Percentiles rank a stretch among this genome's conserved stretches.
Evolutionary conservation across 2,888 invertebrate genomes (phyloP).

Genomic region (Dolichomitus sp.): DNA sequence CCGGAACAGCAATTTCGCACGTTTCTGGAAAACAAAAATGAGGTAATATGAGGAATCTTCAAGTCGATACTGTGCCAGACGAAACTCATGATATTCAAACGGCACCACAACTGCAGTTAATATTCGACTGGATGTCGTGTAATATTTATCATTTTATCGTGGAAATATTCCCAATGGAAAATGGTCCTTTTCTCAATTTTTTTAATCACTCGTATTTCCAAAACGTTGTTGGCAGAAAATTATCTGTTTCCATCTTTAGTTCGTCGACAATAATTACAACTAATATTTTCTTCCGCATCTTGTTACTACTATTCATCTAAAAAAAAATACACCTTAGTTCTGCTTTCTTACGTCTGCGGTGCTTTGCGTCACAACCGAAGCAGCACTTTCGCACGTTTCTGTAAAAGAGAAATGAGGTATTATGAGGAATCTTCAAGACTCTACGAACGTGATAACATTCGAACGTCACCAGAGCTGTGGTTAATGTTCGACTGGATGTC

Average conservation of each 20-base stretch:
- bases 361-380: too few relatives aligned
- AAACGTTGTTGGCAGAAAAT: too few relatives aligned
- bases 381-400: too few relatives aligned
- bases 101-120: not conserved
- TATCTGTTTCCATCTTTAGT: too few relatives aligned
- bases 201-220: too few relatives aligned
- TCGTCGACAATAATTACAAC: too few relatives aligned
- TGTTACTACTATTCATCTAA: too few relatives aligned
- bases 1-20: constrained; percentile 40
- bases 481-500: not conserved
- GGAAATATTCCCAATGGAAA: constrained; percentile 23
- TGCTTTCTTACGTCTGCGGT: too few relatives aligned
- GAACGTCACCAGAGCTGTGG: not conserved
- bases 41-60: constrained; percentile 2
- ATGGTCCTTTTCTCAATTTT: constrained; percentile 13
- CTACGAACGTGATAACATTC: not conserved
- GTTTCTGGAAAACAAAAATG: constrained; percentile 17
- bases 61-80: not conserved
- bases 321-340: too few relatives aligned
- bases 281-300: too few relatives aligned
- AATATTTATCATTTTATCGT: constrained; percentile 41
- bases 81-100: not conserved
- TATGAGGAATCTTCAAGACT: not conserved
- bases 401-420: too few relatives aligned
- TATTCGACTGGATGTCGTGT: not conserved